Evolutionary conservation across 1,140 invertebrate species (phyloP).

Genomic region (Coenobita brevimanus): DNA sequence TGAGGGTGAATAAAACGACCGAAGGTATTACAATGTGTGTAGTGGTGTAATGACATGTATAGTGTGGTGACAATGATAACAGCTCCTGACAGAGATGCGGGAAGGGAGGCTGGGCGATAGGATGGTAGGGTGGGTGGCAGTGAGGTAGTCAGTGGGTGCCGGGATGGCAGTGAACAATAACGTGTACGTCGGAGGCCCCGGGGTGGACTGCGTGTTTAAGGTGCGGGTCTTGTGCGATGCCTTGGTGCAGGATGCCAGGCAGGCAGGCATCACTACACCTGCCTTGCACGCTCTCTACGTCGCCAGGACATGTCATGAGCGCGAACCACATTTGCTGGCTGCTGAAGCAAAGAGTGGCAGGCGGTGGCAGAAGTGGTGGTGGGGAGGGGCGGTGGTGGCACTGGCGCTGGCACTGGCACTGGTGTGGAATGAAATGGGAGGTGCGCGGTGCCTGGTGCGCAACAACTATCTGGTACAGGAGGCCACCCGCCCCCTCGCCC

Average conservation of each 20-base stretch:
- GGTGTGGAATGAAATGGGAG: background rate
- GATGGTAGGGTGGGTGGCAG: too few relatives aligned
- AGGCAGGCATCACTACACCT: background rate
- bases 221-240: constrained; percentile 26
- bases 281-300: background rate
- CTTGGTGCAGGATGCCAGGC: constrained; percentile 7
- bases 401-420: background rate
- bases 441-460: constrained; percentile 79
- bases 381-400: constrained; percentile 19
- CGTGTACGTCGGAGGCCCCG: background rate
- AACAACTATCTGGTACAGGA: constrained; percentile 91
- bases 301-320: background rate
- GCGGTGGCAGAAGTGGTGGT: background rate
- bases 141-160: constrained; percentile 9
- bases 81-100: background rate
- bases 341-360: background rate
- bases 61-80: too few relatives aligned
- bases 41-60: too few relatives aligned
- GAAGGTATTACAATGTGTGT: too few relatives aligned
- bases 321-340: background rate
- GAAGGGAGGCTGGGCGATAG: too few relatives aligned
- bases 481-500: constrained; percentile 85
- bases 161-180: constrained; percentile 52
- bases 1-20: too few relatives aligned
- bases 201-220: background rate